Percentiles rank a stretch among this genome's conserved stretches.
Evolutionary conservation across 1,140 invertebrate genomes (phyloP).

Genomic region (Eriocheir sinensis): DNA sequence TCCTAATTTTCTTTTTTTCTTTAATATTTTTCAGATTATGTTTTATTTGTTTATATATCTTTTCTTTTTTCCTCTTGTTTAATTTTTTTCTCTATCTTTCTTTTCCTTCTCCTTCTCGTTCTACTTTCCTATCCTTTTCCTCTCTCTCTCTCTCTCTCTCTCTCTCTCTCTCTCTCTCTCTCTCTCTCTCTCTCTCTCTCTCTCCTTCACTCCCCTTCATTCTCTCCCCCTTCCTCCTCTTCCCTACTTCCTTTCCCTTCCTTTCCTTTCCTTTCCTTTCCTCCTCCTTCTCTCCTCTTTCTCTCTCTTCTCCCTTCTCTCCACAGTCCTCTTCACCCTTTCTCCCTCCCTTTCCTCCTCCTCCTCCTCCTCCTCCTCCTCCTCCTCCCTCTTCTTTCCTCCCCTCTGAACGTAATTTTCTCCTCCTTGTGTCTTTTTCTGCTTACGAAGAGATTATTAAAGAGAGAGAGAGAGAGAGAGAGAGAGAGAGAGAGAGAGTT

Average conservation of each 20-base stretch:
- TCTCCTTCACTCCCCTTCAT: not conserved
- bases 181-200: slow-evolving; percentile 34
- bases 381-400: not conserved
- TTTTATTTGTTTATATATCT: too few species aligned
- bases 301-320: too few species aligned
- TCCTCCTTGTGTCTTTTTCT: slow-evolving; percentile 43
- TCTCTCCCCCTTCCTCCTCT: not conserved
- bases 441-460: slow-evolving; percentile 67
- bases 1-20: too few species aligned
- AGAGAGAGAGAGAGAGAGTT: slow-evolving; percentile 40
- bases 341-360: not conserved
- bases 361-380: not conserved
- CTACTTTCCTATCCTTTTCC: too few species aligned
- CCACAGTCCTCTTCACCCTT: not conserved
- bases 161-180: slow-evolving; percentile 20
- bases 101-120: too few species aligned
- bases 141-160: slow-evolving; percentile 4
- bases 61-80: too few species aligned
- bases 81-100: too few species aligned
- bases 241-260: too few species aligned
- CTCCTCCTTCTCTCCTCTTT: too few species aligned
- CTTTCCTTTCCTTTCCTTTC: too few species aligned
- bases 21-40: too few species aligned
- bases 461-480: slow-evolving; percentile 38
- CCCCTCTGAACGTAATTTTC: slow-evolving; percentile 42